phyloP scores from a whole-genome alignment of 2,113 vertebrate genomes.

The zebrafish (Danio rerio) region GRCz12tu NC_133184.1:2850501-2851000 shows the following conservation, averaged over 20 bases:
- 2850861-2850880: conserved; percentile 73
- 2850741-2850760: conserved; percentile 68
- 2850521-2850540: no score
- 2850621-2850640: neutral
- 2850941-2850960: conserved; percentile 54
- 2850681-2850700: conserved; percentile 57
- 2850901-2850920: conserved; percentile 61
- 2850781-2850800: conserved; percentile 78
- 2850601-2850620: neutral
- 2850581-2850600: neutral
- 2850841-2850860: conserved; percentile 79
- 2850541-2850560: no score
- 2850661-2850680: conserved; percentile 63
- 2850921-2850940: conserved; percentile 69
- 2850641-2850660: conserved; percentile 18
- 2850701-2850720: conserved; percentile 43
- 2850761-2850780: conserved; percentile 74
- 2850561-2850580: no score
- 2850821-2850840: conserved; percentile 76
- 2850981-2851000: conserved; percentile 58
- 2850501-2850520: no score
- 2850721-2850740: conserved; percentile 42
- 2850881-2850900: conserved; percentile 76
- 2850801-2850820: conserved; percentile 67
- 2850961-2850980: conserved; percentile 54